Base-by-base conservation (phyloP, 2,888 invertebrate genomes). In the Trisateles emortualis region DNA sequence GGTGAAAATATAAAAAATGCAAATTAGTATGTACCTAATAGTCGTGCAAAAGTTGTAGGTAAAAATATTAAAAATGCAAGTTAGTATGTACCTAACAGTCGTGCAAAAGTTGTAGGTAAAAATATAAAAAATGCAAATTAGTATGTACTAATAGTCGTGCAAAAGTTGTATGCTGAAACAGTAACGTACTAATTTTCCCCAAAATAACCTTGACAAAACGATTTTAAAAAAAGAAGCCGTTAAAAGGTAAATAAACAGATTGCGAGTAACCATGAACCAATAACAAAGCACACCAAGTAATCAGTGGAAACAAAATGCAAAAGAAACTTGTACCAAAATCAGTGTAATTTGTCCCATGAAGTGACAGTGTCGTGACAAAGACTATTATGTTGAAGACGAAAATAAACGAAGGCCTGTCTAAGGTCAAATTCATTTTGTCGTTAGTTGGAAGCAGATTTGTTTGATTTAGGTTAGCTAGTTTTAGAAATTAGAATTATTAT, bases 341-440 rank as follows among this genome's bases (percentile, higher is more conserved):
- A 56, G 52, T 59, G 57, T 68, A 61, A 72, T 72, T 74, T 63
- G 55, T 74, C 68, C 59, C 46, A 4, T 8, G 36, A 52, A 51
- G 61, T 61, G 67, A 68, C 63, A 66, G 38, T 74, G 22, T 50
- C 78, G 76, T 76, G 76, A 65, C 76, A 19, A 57, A 45, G n/a
- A 36, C 64, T 60, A 76, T 76, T 76, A 77, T 38, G 38, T 26
- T 24, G 33, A 26, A 64, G 53, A 61, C 62, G 16, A 65, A 68
- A 74, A 72, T 74, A 72, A 57, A 59, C 55, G 57, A 67, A 67
- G 59, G 63, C 41, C 32, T 30, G n/a, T 17, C 26, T 53, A 58
- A 68, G 63, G 69, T 67, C 61, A 53, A 39, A 39, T 47, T 46
- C 43, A 16, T 47, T 59, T 61, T 41, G 8, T 43, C 32, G 38